Base-by-base conservation (phyloP, 35 echinoderm and acorn worm species). In the Hemicentrotus pulcherrimus region DNA sequence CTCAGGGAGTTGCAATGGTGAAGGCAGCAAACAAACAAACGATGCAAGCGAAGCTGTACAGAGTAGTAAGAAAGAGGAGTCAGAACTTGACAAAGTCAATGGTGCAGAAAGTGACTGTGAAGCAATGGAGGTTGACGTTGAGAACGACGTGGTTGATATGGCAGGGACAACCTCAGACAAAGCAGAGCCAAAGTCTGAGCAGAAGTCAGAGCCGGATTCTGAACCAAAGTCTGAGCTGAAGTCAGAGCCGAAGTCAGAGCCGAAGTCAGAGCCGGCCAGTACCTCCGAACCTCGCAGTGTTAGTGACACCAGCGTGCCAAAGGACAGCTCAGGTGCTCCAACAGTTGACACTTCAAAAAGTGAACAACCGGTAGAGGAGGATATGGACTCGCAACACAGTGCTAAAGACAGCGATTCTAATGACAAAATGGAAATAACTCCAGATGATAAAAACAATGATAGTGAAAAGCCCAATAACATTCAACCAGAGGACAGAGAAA, bases 1-100 rank as follows among this genome's bases (percentile, higher is more conserved):
- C 88, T 90, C 31, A 90, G 88, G 91, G 45, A 93, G 91, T 93
- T 93, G 91, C 48, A 93, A 93, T 93, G 91, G 91, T n/a, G 48
- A 93, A 2, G 88, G 19, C 15, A 47, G 24, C 32, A 90, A 47
- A 46, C 31, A 47, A 31, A 22, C 22, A 78, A n/a, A 78, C 65
- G n/a, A 78, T 78, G 28, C 22, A n/a, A 78, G 28, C 6, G 88
- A 90, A 18, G 0, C 46, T 22, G 30, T 45, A 90, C 88, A 6
- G 11, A 93, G 41, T 22, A 47, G 91, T 93, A n/a, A 93, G 45
- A 93, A 93, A 31, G 91, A 31, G 7, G 48, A 93, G 91, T 58
- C 91, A 4, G 47, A 93, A 48, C 24, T 4, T 16, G 48, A 58
- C n/a, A 58, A 58, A 19, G 91, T 93, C 46, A 93, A 93, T 58